phyloP scores from a whole-genome alignment of 2,888 invertebrate genomes.

The Oxycera nigricornis region DNA sequence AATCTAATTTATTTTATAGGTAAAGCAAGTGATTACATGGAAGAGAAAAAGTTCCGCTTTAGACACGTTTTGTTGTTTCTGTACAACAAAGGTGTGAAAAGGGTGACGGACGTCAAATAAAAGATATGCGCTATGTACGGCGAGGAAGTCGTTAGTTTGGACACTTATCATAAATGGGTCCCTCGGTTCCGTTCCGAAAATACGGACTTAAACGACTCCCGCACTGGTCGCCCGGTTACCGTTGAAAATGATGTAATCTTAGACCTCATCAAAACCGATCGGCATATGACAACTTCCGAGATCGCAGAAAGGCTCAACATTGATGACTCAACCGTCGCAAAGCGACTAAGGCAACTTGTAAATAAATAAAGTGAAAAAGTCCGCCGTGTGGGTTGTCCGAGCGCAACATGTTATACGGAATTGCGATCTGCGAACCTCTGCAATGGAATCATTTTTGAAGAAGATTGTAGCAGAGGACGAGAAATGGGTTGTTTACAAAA shows the following conservation, averaged over 20 bases:
- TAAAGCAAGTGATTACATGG: too few relatives aligned
- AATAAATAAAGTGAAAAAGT: not conserved
- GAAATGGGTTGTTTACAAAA: not conserved
- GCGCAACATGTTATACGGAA: not conserved
- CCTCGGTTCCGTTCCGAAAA: not conserved
- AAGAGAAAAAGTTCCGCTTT: too few relatives aligned
- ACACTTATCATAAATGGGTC: not conserved
- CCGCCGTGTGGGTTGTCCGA: not conserved
- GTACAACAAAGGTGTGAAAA: not conserved
- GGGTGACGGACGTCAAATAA: not conserved
- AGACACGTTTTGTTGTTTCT: not conserved
- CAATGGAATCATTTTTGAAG: not conserved
- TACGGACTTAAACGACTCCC: not conserved
- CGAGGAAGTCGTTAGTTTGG: not conserved
- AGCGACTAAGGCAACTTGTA: not conserved
- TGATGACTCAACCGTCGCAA: not conserved
- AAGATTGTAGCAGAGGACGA: not conserved
- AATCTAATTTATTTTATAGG: too few relatives aligned
- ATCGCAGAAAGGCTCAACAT: not conserved
- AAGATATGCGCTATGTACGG: not conserved
- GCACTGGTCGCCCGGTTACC: not conserved
- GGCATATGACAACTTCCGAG: slow-evolving; percentile 11
- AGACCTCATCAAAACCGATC: not conserved
- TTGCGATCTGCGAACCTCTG: not conserved
- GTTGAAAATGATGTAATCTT: not conserved